Conservation (phyloP, 2,797 vertebrate genomes). For the Danio choprae region DNA sequence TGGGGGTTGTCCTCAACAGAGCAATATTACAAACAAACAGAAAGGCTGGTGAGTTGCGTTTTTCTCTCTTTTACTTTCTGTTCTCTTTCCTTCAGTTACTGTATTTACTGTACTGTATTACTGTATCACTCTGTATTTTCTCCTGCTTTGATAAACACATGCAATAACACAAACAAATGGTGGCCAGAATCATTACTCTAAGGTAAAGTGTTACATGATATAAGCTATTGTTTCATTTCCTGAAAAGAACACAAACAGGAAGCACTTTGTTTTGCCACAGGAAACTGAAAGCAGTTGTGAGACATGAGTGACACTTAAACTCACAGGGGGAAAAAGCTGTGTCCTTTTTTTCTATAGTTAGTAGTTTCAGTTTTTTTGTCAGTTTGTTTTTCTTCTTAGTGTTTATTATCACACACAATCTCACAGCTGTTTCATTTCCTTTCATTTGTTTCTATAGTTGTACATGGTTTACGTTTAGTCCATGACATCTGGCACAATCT, state of each 20-base stretch:
- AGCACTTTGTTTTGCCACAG: slow-evolving; percentile 53
- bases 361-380: background rate
- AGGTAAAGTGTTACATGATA: background rate
- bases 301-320: slow-evolving; percentile 2
- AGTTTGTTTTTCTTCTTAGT: background rate
- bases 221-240: slow-evolving; percentile 36
- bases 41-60: slow-evolving; percentile 75
- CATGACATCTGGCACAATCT: background rate
- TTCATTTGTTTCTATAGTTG: background rate
- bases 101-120: no score
- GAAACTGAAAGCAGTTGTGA: slow-evolving; percentile 48
- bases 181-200: slow-evolving; percentile 18
- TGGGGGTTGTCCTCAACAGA: slow-evolving; percentile 78
- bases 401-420: background rate
- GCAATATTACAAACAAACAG: slow-evolving; percentile 72
- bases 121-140: background rate
- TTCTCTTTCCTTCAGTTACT: background rate
- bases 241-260: slow-evolving; percentile 54
- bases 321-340: slow-evolving; percentile 38
- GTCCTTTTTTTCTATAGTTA: background rate
- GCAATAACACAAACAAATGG: slow-evolving; percentile 16
- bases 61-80: slow-evolving; percentile 13
- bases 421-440: background rate
- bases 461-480: background rate
- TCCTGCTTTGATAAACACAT: slow-evolving; percentile 12